Evolutionary conservation across 2,888 invertebrate species (phyloP).

Genomic region (Athetis lepigone): DNA sequence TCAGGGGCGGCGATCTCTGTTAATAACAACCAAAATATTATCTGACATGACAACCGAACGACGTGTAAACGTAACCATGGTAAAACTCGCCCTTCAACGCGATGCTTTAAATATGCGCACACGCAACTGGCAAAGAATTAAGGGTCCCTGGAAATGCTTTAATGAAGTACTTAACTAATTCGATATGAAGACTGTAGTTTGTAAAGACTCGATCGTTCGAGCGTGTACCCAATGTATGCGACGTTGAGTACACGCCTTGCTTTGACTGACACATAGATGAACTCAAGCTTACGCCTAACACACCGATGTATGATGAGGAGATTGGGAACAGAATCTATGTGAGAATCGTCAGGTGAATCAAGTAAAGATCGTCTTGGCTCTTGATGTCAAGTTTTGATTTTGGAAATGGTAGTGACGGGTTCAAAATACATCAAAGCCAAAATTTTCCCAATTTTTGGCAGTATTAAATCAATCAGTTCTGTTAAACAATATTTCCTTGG

Average conservation of each 20-base stretch:
- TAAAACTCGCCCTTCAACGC: slow-evolving; percentile 72
- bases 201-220: too few relatives aligned
- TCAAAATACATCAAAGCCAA: not conserved
- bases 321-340: not conserved
- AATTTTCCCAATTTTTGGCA: not conserved
- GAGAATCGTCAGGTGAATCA: not conserved
- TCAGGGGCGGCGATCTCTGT: slow-evolving; percentile 66
- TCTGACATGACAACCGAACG: slow-evolving; percentile 75
- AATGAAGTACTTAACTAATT: not conserved
- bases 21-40: slow-evolving; percentile 80
- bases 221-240: too few relatives aligned
- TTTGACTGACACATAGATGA: not conserved
- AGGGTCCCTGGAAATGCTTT: slow-evolving; percentile 50
- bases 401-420: fast-evolving
- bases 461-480: slow-evolving; percentile 59
- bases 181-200: slow-evolving; percentile 2
- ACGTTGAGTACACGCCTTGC: not conserved
- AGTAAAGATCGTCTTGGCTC: not conserved
- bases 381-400: not conserved
- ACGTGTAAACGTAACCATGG: slow-evolving; percentile 75
- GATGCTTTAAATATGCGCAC: slow-evolving; percentile 61
- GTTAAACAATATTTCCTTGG: slow-evolving; percentile 73
- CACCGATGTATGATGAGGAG: too few relatives aligned
- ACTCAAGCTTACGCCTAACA: too few relatives aligned
- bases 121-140: slow-evolving; percentile 54